phyloP scores from a whole-genome alignment of 1,140 invertebrate species.

The Patella vulgata region DNA sequence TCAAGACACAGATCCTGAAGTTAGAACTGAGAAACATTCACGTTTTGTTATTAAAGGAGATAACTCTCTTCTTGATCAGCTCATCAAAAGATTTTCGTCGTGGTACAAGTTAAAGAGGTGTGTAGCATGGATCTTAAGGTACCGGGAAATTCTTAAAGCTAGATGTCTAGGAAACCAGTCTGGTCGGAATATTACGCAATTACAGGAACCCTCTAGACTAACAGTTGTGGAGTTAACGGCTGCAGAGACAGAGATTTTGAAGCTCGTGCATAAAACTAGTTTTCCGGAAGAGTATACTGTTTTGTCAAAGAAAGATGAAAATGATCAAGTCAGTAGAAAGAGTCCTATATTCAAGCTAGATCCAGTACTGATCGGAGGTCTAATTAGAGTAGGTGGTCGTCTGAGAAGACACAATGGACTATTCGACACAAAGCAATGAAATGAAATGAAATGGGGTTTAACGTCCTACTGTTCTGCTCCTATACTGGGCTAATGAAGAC shows the following conservation, averaged over 20 bases:
- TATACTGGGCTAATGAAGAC: too few species aligned
- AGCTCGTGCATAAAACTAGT: constrained; percentile 1
- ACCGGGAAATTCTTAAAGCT: neutral
- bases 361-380: constrained; percentile 12
- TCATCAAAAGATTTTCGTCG: constrained; percentile 13
- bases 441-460: too few species aligned
- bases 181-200: too few species aligned
- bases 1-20: neutral
- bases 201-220: too few species aligned
- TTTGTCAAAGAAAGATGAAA: constrained; percentile 7
- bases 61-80: neutral
- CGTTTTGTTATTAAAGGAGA: neutral
- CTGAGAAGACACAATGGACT: neutral
- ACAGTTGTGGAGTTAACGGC: neutral
- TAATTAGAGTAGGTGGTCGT: constrained; percentile 29
- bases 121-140: constrained; percentile 12
- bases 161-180: too few species aligned
- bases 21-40: neutral
- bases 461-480: too few species aligned
- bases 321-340: neutral
- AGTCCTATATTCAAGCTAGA: constrained; percentile 20
- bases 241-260: constrained; percentile 16
- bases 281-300: constrained; percentile 15
- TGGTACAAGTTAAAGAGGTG: constrained; percentile 15
- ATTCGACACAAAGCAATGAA: constrained; percentile 22